Percentiles rank a stretch among this genome's conserved stretches.
phyloP scores from a whole-genome alignment of 2,888 invertebrate genomes.

The Electrophaes corylata region DNA sequence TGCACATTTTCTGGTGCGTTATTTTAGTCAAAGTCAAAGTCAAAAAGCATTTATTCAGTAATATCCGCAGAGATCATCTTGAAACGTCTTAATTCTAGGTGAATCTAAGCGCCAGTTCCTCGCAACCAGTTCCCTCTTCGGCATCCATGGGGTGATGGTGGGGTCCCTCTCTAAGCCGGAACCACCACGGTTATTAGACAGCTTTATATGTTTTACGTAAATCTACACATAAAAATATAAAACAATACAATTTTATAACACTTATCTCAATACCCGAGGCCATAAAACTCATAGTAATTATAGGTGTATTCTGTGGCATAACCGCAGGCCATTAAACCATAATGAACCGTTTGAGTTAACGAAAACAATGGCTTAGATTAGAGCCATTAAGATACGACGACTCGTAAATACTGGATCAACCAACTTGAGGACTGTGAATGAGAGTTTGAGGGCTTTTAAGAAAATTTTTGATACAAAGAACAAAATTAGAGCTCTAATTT shows the following conservation, averaged over 20 bases:
- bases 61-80: too few relatives aligned
- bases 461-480: constrained; percentile 6
- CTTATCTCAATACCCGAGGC: constrained; percentile 22
- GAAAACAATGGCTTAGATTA: constrained; percentile 34
- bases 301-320: constrained; percentile 11
- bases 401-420: constrained; percentile 20
- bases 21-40: too few relatives aligned
- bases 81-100: too few relatives aligned
- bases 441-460: constrained; percentile 4
- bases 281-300: constrained; percentile 4
- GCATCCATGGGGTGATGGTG: too few relatives aligned
- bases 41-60: too few relatives aligned
- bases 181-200: too few relatives aligned
- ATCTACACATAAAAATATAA: background rate
- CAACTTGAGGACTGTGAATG: constrained; percentile 14
- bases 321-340: constrained; percentile 29
- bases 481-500: background rate
- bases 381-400: constrained; percentile 24
- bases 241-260: constrained; percentile 14
- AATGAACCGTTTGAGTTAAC: constrained; percentile 29
- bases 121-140: too few relatives aligned
- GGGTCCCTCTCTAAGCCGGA: too few relatives aligned
- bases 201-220: too few relatives aligned
- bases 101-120: too few relatives aligned
- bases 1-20: too few relatives aligned